Percentiles rank a stretch among this genome's conserved stretches.
phyloP scores from a whole-genome alignment of 2,113 vertebrate genomes.

The Morone saxatilis region DNA sequence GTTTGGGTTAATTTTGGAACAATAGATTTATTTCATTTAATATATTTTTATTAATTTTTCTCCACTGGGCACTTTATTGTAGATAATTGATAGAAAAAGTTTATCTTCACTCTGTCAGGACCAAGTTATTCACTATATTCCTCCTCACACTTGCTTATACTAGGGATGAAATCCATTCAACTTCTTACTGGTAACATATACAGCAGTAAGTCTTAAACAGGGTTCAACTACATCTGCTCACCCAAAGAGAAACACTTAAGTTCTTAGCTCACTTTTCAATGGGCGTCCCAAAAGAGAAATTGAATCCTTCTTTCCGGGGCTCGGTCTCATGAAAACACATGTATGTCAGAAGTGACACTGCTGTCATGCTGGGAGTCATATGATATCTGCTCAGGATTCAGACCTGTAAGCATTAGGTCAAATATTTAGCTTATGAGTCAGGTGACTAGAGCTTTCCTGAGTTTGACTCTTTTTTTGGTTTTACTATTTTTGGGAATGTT shows the following conservation, averaged over 20 bases:
- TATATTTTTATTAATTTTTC: neutral
- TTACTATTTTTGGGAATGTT: slow-evolving; percentile 53
- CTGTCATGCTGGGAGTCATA: slow-evolving; percentile 33
- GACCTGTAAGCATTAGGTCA: slow-evolving; percentile 27
- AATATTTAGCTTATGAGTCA: slow-evolving; percentile 37
- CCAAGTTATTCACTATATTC: neutral
- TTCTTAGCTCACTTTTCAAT: slow-evolving; percentile 25
- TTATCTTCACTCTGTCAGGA: neutral
- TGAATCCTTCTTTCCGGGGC: neutral
- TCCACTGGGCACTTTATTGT: neutral
- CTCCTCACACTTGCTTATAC: neutral
- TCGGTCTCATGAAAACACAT: slow-evolving; percentile 17
- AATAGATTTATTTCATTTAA: neutral
- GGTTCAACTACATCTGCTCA: slow-evolving; percentile 8
- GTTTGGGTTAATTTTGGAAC: neutral
- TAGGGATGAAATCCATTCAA: neutral
- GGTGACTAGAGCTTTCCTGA: slow-evolving; percentile 17
- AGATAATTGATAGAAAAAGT: neutral
- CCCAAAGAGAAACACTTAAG: slow-evolving; percentile 6
- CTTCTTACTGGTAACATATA: neutral
- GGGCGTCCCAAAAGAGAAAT: neutral
- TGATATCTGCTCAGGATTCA: slow-evolving; percentile 24
- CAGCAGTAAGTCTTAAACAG: neutral
- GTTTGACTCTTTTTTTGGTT: slow-evolving; percentile 20
- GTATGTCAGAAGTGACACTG: neutral